phyloP scores from a whole-genome alignment of 2,797 vertebrate species.

The Coracias cyanogaster region DNA sequence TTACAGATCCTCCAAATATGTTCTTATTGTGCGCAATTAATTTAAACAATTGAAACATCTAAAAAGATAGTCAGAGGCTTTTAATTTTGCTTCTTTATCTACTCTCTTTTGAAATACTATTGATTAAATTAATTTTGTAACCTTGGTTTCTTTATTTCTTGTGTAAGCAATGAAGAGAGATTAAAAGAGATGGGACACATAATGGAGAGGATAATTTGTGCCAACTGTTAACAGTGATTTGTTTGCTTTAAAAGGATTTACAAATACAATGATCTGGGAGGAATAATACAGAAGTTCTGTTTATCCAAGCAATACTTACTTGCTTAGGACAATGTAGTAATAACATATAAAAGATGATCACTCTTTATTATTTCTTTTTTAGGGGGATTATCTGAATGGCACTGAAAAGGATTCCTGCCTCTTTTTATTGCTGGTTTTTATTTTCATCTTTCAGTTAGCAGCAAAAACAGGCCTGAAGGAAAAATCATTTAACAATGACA shows the following conservation, averaged over 20 bases:
- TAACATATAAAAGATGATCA: not conserved
- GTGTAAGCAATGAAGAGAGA: not conserved
- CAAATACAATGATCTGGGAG: fast-evolving
- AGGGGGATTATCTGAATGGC: not conserved
- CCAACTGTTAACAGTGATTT: not conserved
- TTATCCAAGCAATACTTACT: not conserved
- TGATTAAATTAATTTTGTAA: not conserved
- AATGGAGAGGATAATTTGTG: not conserved
- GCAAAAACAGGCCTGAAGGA: not conserved
- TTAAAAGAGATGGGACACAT: not conserved
- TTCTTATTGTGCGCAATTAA: not conserved
- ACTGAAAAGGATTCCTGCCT: not conserved
- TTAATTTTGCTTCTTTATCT: not conserved
- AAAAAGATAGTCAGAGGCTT: not conserved
- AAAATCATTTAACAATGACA: not conserved
- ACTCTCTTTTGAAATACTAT: not conserved
- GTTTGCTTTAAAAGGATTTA: not conserved
- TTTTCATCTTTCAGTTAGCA: not conserved
- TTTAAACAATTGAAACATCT: not conserved
- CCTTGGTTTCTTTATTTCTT: not conserved
- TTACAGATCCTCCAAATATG: not conserved
- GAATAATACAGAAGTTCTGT: not conserved
- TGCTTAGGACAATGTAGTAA: not conserved
- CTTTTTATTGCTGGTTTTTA: not conserved
- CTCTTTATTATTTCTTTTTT: not conserved